phyloP scores from a whole-genome alignment of 2,888 invertebrate genomes.

The Phasia obesa region DNA sequence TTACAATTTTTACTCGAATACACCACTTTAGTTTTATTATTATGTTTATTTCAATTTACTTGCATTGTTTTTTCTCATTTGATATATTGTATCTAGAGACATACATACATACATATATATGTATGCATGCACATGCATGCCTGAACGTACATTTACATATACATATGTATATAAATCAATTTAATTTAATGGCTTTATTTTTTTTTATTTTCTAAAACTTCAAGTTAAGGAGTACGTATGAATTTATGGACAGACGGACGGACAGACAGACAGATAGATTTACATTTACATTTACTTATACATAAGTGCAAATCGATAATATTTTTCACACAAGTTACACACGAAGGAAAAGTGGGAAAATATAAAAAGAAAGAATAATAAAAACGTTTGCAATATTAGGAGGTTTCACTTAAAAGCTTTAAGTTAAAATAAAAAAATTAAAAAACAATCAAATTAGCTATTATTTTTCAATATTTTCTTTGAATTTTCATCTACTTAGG shows the following conservation, averaged over 20 bases:
- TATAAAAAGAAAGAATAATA: not conserved
- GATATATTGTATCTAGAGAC: not conserved
- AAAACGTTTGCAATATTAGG: not conserved
- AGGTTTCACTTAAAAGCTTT: too few species aligned
- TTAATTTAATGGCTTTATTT: slow-evolving; percentile 35
- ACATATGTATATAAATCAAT: slow-evolving; percentile 21
- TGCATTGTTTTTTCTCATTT: not conserved
- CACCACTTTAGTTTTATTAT: slow-evolving; percentile 4
- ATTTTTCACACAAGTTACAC: slow-evolving; percentile 10
- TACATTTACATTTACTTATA: slow-evolving; percentile 5
- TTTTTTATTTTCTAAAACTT: slow-evolving; percentile 12
- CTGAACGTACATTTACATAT: too few species aligned
- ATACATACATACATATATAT: too few species aligned
- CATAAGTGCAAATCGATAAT: slow-evolving; percentile 52
- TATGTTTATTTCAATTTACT: slow-evolving; percentile 35
- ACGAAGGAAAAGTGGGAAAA: too few species aligned
- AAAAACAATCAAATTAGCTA: too few species aligned
- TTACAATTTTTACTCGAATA: slow-evolving; percentile 25
- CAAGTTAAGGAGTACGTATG: not conserved
- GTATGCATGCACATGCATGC: too few species aligned
- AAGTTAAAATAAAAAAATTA: too few species aligned
- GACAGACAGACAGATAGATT: not conserved
- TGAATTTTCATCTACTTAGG: too few species aligned
- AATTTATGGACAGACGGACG: not conserved
- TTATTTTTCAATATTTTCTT: too few species aligned